phyloP scores from a whole-genome alignment of 1,140 invertebrate genomes.

The Hermatobates lingyangjiaoensis region DNA sequence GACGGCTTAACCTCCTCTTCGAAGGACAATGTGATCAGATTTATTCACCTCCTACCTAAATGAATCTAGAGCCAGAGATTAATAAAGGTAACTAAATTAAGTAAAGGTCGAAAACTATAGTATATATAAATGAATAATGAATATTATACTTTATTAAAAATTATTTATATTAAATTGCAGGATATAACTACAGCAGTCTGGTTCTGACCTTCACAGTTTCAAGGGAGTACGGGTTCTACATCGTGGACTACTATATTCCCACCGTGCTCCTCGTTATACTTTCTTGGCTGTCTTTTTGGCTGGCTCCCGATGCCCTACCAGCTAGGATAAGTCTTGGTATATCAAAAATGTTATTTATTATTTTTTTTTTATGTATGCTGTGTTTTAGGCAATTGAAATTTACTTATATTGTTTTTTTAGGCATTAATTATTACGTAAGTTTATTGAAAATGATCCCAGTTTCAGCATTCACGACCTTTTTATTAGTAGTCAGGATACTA shows the following conservation, averaged over 20 bases:
- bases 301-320: slow-evolving; percentile 64
- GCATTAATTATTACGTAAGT: neutral
- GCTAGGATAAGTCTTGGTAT: slow-evolving; percentile 54
- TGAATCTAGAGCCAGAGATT: no score
- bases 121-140: no score
- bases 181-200: slow-evolving; percentile 49
- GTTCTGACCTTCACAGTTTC: slow-evolving; percentile 54
- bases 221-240: slow-evolving; percentile 64
- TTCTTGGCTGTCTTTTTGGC: slow-evolving; percentile 80
- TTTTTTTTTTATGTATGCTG: neutral
- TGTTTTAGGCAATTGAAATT: neutral
- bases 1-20: no score
- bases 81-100: no score
- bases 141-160: no score
- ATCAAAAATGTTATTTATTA: neutral
- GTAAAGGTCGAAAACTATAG: no score
- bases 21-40: no score
- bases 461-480: no score
- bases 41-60: no score
- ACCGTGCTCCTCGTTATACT: slow-evolving; percentile 70
- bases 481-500: no score
- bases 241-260: slow-evolving; percentile 77
- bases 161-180: neutral
- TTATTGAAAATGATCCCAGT: no score
- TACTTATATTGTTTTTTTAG: neutral